Conservation (phyloP, 2,888 invertebrate genomes). For the Nemapogon koenigi region DNA sequence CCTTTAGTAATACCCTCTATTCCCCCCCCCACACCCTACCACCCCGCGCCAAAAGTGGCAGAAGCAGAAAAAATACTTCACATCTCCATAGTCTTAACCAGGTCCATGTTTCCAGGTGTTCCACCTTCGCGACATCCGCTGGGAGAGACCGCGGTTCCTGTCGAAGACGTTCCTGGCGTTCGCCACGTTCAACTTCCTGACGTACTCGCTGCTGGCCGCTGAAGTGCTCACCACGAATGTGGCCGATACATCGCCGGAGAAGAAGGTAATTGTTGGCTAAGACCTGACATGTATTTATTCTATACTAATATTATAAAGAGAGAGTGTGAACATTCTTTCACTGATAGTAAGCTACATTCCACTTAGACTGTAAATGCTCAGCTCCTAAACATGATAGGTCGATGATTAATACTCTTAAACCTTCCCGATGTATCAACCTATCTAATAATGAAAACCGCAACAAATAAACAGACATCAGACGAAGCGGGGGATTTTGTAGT, state of each 20-base stretch:
- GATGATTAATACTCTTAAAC: too few relatives aligned
- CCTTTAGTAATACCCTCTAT: background rate
- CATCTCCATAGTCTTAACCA: background rate
- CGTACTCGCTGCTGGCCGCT: conserved; percentile 83
- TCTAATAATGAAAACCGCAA: too few relatives aligned
- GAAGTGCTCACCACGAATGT: conserved; percentile 67
- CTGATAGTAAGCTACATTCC: too few relatives aligned
- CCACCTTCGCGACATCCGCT: conserved; percentile 85
- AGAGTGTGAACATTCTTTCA: too few relatives aligned
- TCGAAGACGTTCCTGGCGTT: conserved; percentile 92
- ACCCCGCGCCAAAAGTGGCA: background rate
- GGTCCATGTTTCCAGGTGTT: conserved; percentile 70
- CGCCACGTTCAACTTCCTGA: conserved; percentile 87
- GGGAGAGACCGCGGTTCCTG: conserved; percentile 88
- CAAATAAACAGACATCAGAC: too few relatives aligned
- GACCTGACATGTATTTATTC: too few relatives aligned
- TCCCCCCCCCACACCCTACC: background rate
- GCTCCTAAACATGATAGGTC: too few relatives aligned
- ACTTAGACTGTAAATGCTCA: too few relatives aligned
- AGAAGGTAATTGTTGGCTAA: too few relatives aligned
- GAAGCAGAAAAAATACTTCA: background rate
- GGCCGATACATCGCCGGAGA: conserved; percentile 56
- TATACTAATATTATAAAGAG: too few relatives aligned
- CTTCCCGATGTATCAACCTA: too few relatives aligned
- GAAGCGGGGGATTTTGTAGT: too few relatives aligned